Conservation (phyloP, 1,140 invertebrate genomes). For the Cydia strobilella region DNA sequence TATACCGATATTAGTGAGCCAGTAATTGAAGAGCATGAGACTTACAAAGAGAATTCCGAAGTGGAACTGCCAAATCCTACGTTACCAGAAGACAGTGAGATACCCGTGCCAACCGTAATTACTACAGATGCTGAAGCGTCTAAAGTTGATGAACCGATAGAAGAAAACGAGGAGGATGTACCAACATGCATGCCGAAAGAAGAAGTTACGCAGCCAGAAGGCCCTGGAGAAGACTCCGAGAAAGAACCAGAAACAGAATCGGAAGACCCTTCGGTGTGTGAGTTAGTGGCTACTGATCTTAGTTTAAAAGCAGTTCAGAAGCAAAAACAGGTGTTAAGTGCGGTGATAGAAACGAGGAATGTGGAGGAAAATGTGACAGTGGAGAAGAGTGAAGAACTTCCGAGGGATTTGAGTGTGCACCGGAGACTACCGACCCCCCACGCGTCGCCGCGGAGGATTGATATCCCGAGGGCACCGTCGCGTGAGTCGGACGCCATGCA, state of each 20-base stretch:
- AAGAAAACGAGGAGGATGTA: not conserved
- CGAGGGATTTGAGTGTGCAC: conserved; percentile 81
- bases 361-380: conserved; percentile 61
- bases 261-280: conserved; percentile 36
- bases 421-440: conserved; percentile 73
- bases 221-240: conserved; percentile 40
- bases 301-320: conserved; percentile 64
- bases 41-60: conserved; percentile 50
- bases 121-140: conserved; percentile 13
- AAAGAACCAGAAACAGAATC: conserved; percentile 44
- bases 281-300: conserved; percentile 77
- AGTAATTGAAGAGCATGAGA: conserved; percentile 60
- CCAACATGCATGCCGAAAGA: conserved; percentile 20
- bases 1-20: conserved; percentile 52
- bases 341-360: conserved; percentile 61
- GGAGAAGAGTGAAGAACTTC: conserved; percentile 78
- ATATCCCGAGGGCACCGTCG: conserved; percentile 79
- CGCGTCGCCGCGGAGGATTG: conserved; percentile 68
- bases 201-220: conserved; percentile 28
- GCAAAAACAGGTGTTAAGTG: conserved; percentile 45
- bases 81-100: conserved; percentile 63
- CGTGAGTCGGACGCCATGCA: conserved; percentile 83
- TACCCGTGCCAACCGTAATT: conserved; percentile 47
- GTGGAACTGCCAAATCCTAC: conserved; percentile 48
- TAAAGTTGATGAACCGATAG: not conserved